Evolutionary conservation across 2,797 vertebrate species (phyloP).

Genomic region (Sebastes iracundus): DNA sequence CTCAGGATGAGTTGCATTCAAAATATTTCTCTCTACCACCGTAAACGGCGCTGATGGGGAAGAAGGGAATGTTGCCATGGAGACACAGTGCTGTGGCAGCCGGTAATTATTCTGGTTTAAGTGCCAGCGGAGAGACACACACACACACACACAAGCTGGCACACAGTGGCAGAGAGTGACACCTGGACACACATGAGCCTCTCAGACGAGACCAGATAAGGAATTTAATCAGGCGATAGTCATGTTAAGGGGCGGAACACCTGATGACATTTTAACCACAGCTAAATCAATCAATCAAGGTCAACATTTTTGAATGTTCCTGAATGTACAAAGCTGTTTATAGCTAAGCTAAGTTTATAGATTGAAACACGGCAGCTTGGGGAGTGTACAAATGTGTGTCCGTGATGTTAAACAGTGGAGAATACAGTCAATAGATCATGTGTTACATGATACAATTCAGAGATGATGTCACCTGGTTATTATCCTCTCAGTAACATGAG

Average conservation of each 20-base stretch:
- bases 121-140: conserved; percentile 48
- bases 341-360: background rate
- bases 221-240: background rate
- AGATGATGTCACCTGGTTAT: conserved; percentile 50
- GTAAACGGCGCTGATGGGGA: conserved; percentile 69
- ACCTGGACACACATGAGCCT: conserved; percentile 42
- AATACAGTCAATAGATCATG: background rate
- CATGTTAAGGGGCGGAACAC: background rate
- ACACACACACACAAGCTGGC: conserved; percentile 29
- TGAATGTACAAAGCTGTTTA: background rate
- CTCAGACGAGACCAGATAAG: background rate
- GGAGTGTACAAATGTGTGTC: background rate
- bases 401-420: background rate
- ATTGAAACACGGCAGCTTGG: background rate
- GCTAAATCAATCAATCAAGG: background rate
- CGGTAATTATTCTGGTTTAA: conserved; percentile 73
- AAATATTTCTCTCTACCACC: conserved; percentile 38
- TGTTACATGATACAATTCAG: conserved; percentile 23
- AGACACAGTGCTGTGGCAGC: conserved; percentile 67
- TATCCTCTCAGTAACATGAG: conserved; percentile 51
- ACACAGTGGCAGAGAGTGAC: conserved; percentile 46
- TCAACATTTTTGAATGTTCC: background rate
- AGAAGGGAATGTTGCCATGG: conserved; percentile 75
- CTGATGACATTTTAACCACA: background rate
- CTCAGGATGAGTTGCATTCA: conserved; percentile 18